These are phyloP conservation scores for Congeria kusceri DNA, from an alignment of 2,888 invertebrate species.

Conservation along the genomic window DNA sequence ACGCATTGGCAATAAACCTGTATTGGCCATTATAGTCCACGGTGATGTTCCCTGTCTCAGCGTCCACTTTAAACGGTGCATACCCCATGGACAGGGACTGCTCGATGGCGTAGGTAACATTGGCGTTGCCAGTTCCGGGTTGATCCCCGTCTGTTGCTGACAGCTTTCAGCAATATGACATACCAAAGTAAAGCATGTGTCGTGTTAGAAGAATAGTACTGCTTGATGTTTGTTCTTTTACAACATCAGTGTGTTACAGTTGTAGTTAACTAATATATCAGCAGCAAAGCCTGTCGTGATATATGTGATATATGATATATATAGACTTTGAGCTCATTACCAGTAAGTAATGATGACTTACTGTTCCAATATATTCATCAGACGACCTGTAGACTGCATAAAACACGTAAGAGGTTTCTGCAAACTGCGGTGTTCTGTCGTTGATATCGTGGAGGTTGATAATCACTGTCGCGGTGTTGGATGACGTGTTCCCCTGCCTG, in stretches of 20 bases:
- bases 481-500: constrained; percentile 33
- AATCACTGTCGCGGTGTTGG: constrained; percentile 33
- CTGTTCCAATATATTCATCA: constrained; percentile 23
- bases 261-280: too few relatives aligned
- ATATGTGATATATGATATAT: too few relatives aligned
- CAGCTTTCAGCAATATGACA: constrained; percentile 31
- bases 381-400: constrained; percentile 18
- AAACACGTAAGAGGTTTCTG: constrained; percentile 30
- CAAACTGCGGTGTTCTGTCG: constrained; percentile 51
- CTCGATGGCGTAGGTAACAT: constrained; percentile 27
- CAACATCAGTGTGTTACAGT: too few relatives aligned
- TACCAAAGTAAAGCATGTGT: not conserved
- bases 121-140: constrained; percentile 30
- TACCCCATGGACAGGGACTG: not conserved
- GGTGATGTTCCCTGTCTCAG: constrained; percentile 23
- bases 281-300: too few relatives aligned
- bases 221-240: too few relatives aligned
- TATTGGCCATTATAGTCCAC: constrained; percentile 21
- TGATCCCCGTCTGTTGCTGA: constrained; percentile 42
- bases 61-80: constrained; percentile 39
- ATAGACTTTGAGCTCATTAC: too few relatives aligned
- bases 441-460: constrained; percentile 46
- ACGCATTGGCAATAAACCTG: constrained; percentile 36
- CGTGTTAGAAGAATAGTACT: too few relatives aligned
- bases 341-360: not conserved